These are phyloP conservation scores for Anticlea derivata DNA, from an alignment of 2,888 invertebrate genomes.

Conservation along the genomic window DNA sequence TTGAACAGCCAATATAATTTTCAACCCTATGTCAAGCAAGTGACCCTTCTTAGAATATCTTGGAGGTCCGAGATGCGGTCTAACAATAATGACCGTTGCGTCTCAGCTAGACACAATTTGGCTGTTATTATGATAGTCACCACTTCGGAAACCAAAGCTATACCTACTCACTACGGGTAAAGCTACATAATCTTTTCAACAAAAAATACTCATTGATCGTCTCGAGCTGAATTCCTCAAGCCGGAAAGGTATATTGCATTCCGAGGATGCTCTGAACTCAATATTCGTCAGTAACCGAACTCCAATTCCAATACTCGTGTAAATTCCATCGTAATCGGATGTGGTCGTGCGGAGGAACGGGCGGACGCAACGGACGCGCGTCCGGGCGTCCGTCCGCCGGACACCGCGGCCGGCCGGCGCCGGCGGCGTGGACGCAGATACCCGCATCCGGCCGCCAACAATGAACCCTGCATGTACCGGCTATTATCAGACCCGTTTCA, in stretches of 20 bases:
- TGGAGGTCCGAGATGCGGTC: too few relatives aligned
- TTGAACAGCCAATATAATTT: too few relatives aligned
- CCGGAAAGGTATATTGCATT: slow-evolving; percentile 1
- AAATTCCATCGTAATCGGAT: slow-evolving; percentile 67
- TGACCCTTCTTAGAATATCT: too few relatives aligned
- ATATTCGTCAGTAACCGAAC: slow-evolving; percentile 1
- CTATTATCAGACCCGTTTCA: background rate
- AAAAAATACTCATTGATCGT: too few relatives aligned
- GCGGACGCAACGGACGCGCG: slow-evolving; percentile 68
- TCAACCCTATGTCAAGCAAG: too few relatives aligned
- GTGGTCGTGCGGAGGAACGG: slow-evolving; percentile 42
- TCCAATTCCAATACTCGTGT: slow-evolving; percentile 5
- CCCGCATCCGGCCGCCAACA: slow-evolving; percentile 27
- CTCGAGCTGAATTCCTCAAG: too few relatives aligned
- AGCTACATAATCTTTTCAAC: too few relatives aligned
- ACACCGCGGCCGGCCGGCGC: slow-evolving; percentile 33
- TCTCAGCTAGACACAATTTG: too few relatives aligned
- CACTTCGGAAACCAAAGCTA: too few relatives aligned
- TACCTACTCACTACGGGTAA: too few relatives aligned
- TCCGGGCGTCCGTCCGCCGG: slow-evolving; percentile 55
- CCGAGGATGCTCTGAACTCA: background rate
- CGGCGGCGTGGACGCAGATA: slow-evolving; percentile 12
- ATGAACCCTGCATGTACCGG: slow-evolving; percentile 13
- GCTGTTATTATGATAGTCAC: too few relatives aligned
- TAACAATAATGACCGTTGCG: too few relatives aligned